Base-by-base conservation (phyloP, 2,113 vertebrate species). In the Phyllostomus discolor region DNA sequence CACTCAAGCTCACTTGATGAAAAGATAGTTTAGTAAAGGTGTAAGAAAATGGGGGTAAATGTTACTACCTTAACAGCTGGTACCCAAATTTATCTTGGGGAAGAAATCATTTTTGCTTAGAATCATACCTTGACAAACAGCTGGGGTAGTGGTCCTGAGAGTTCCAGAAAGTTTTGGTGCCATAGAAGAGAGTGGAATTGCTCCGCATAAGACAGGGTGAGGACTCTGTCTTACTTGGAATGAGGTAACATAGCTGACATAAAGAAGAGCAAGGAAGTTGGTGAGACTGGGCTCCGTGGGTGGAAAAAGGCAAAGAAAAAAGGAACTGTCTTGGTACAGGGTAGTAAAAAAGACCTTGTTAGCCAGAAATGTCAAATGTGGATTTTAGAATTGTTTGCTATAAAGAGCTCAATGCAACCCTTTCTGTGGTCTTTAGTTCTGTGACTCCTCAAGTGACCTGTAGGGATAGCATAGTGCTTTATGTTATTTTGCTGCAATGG, bases 311-410 rank as follows among this genome's bases (percentile, higher is more conserved):
- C 54, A 84, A 38, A 46, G 83, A 11, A 46, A 66, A 64, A 91
- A 69, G 64, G 31, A 70, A 33, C 76, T 19, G 10, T 43, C 46
- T 66, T 7, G 12, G 31, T 31, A 50, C 35, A n/a, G 6, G 7
- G 57, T 43, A 24, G 7, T 15, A 19, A 28, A 52, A 67, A 52
- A 38, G n/a, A 50, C 31, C 46, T 80, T 26, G 5, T 66, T 9
- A 52, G 43, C 33, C 20, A 24, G 22, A n/a, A 62, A 62, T 24
- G 80, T 31, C 79, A 54, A 84, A 48, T 8, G 10, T 28, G 24
- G 69, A 99, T 81, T 99, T 99, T 76, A 41, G 24, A 76, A 84
- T 4, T 33, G 48, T 72, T 73, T 54, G 66, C 66, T 26, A 22
- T 11, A 38, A 85, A 83, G 69, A 70, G 76, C 35, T 83, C 28